Evolutionary conservation across 2,113 vertebrate genomes (phyloP).

Genomic region (Grantiella picta): DNA sequence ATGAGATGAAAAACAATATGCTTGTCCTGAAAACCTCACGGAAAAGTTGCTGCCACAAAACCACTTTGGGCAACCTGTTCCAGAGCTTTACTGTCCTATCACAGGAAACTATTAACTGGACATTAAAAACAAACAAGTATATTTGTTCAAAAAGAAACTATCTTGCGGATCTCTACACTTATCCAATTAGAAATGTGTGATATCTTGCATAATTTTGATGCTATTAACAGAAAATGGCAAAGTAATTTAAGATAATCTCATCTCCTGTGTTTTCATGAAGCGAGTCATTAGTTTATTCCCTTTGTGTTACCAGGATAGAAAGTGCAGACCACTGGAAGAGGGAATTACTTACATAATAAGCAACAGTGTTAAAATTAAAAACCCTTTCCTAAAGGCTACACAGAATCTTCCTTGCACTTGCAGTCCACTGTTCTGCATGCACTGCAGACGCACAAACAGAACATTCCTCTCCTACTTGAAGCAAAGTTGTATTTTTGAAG

Average conservation of each 20-base stretch:
- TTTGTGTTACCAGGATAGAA: background rate
- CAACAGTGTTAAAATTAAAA: background rate
- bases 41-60: background rate
- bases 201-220: background rate
- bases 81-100: background rate
- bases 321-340: background rate
- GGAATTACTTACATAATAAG: background rate
- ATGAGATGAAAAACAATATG: background rate
- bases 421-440: background rate
- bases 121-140: background rate
- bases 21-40: background rate
- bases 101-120: background rate
- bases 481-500: background rate
- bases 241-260: background rate
- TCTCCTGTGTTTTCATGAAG: background rate
- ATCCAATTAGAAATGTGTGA: background rate
- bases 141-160: background rate
- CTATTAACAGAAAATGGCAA: background rate
- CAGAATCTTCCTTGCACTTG: background rate
- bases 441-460: background rate
- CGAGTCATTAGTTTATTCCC: background rate
- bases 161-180: background rate
- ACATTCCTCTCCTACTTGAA: background rate
- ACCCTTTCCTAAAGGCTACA: background rate
- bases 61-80: background rate